A percentile compares a stretch with the other conserved stretches of the same genome.
Conservation (phyloP, 1,140 invertebrate species). For the Heliconius himera region DNA sequence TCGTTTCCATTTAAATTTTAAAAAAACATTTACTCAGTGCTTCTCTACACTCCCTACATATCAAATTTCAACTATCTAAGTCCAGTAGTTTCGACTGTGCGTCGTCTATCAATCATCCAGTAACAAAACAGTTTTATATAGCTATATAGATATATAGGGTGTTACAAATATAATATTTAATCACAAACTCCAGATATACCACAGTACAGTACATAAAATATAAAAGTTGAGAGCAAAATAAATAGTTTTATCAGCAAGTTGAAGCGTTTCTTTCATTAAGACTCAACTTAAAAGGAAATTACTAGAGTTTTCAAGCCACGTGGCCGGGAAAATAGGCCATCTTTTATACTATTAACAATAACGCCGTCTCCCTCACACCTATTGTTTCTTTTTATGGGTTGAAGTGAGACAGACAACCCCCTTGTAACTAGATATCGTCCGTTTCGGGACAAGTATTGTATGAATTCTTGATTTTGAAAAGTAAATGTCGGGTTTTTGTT, state of each 20-base stretch:
- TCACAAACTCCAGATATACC: neutral
- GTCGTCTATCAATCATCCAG: too few species aligned
- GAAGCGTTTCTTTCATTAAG: slow-evolving; percentile 43
- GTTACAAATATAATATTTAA: neutral
- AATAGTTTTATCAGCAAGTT: slow-evolving; percentile 27
- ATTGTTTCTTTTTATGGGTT: slow-evolving; percentile 42
- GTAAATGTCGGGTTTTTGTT: slow-evolving; percentile 21
- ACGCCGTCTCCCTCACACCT: slow-evolving; percentile 46
- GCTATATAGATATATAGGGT: too few species aligned
- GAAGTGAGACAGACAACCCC: slow-evolving; percentile 47
- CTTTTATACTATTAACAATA: slow-evolving; percentile 61
- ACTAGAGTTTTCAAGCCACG: slow-evolving; percentile 53
- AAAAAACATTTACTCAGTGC: too few species aligned
- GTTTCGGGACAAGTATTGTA: slow-evolving; percentile 40
- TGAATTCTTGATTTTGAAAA: slow-evolving; percentile 28
- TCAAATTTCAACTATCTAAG: too few species aligned
- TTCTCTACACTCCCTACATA: too few species aligned
- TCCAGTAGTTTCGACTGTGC: too few species aligned
- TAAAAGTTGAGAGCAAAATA: slow-evolving; percentile 10
- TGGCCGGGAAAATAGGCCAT: slow-evolving; percentile 65
- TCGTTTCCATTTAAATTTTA: too few species aligned
- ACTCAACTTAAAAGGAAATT: slow-evolving; percentile 48
- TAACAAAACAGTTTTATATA: too few species aligned
- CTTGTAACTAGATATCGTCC: slow-evolving; percentile 40
- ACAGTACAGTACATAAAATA: neutral